phyloP scores from a whole-genome alignment of 2,113 vertebrate species.

The Eolophus roseicapilla region DNA sequence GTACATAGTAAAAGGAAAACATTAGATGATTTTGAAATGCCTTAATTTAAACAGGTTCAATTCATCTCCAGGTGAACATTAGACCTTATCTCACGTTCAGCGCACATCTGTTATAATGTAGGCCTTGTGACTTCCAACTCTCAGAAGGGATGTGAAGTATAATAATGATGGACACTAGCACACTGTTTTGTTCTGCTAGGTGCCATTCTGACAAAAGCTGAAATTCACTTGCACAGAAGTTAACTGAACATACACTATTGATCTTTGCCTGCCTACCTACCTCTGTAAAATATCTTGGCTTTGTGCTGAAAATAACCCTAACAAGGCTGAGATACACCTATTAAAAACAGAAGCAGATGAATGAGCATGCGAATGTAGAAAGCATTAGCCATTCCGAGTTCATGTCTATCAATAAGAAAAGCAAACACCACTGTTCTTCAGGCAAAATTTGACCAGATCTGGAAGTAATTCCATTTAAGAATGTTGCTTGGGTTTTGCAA shows the following conservation, averaged over 20 bases:
- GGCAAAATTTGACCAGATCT: background rate
- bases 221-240: background rate
- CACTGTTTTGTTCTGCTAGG: background rate
- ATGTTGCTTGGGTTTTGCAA: background rate
- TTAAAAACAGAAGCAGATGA: background rate
- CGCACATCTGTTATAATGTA: background rate
- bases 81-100: background rate
- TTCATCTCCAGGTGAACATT: background rate
- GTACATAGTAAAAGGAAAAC: background rate
- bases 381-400: background rate
- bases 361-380: background rate
- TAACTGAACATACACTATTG: background rate
- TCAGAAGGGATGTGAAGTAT: background rate
- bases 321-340: background rate
- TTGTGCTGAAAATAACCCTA: background rate
- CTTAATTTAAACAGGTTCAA: background rate
- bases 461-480: background rate
- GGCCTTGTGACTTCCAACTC: background rate
- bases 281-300: background rate
- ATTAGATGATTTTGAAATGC: background rate
- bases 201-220: background rate
- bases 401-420: background rate
- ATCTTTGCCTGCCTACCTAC: background rate
- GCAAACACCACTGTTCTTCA: background rate
- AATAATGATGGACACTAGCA: background rate